Evolutionary conservation across 1,140 invertebrate genomes (phyloP), one percentile per base, ranked within the genome.

Genomic region (Coelopa frigida): DNA sequence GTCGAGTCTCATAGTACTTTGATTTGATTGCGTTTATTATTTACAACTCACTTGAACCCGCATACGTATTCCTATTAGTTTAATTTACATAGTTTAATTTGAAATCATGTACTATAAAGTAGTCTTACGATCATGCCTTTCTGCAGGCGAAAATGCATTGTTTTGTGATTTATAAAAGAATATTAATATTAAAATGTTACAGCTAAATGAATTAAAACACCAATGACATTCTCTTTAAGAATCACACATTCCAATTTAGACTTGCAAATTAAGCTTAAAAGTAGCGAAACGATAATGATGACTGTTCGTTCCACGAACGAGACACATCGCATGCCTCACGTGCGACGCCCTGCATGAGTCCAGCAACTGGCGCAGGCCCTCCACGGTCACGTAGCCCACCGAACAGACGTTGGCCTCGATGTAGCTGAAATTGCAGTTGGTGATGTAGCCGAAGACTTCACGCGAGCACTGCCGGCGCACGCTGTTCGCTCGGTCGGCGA

Each of bases 361-460:
- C 1, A 56, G 20, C 15, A 84, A 58, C 38, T 67, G 52, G 5
- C 71, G 50, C 4, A 88, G 56, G 12, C 79, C 77, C 27, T 71
- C 65, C 12, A 77, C 61, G 3, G 80, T 71, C 1, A 87, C 70
- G 57, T 85, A 88, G 27, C 85, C 86, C 6, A 84, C 63, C 37
- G 79, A 84, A 52, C 75, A 72, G 44, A 76, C 75, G 26, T 70
- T 74, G 1, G 80, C 78, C 58, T 82, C 75, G 1, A 76, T 76
- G 51, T 83, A 83, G 53, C 79, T 82, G 59, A 82, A 90, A 24
- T 75, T 77, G 21, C 84, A 85, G 49, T 78, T 70, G 29, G 71
- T 75, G 8, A 89, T 57, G 69, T 81, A 91, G 33, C 89, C 89
- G 53, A 89, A 79, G 3, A 84, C 72, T 64, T 83, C 72, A 54